Percentiles rank a stretch among this genome's conserved stretches.
Conservation (phyloP, 2,888 invertebrate species). For the Amiota minor region DNA sequence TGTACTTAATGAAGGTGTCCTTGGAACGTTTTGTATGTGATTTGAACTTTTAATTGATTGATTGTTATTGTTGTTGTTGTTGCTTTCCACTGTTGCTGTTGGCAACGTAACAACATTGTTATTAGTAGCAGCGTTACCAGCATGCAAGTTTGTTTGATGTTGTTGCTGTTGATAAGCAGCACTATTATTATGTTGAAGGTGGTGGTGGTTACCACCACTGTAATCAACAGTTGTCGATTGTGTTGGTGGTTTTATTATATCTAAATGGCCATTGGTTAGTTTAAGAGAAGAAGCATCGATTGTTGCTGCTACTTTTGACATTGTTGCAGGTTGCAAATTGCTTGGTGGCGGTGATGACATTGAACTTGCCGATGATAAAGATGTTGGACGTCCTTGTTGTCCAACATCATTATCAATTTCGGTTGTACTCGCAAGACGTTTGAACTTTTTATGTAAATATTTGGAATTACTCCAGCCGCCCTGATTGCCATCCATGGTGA, state of each 20-base stretch:
- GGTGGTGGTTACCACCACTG: conserved; percentile 1
- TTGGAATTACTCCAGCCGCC: conserved; percentile 78
- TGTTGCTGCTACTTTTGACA: conserved; percentile 29
- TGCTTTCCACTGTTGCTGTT: conserved; percentile 30
- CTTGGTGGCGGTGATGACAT: conserved; percentile 58
- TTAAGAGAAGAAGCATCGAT: conserved; percentile 35
- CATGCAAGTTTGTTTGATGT: conserved; percentile 21
- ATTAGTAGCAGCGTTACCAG: conserved; percentile 11
- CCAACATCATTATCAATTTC: conserved; percentile 54
- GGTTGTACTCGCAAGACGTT: conserved; percentile 82
- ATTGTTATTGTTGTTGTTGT: conserved; percentile 49
- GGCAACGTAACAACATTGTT: conserved; percentile 29
- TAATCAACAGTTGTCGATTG: conserved; percentile 34
- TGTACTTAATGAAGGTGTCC: conserved; percentile 39
- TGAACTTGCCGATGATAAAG: conserved; percentile 65
- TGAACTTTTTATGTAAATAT: conserved; percentile 94
- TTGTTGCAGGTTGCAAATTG: not conserved
- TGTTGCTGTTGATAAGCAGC: conserved; percentile 47
- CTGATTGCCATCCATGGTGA: conserved; percentile 43
- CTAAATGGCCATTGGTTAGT: conserved; percentile 44
- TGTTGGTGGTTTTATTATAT: not conserved
- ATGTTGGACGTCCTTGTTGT: conserved; percentile 60
- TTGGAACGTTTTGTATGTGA: conserved; percentile 37
- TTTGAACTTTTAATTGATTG: conserved; percentile 42
- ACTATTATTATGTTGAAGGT: conserved; percentile 47